Base-by-base conservation (phyloP, 2,797 vertebrate species). In the Steatocranus sp. region DNA sequence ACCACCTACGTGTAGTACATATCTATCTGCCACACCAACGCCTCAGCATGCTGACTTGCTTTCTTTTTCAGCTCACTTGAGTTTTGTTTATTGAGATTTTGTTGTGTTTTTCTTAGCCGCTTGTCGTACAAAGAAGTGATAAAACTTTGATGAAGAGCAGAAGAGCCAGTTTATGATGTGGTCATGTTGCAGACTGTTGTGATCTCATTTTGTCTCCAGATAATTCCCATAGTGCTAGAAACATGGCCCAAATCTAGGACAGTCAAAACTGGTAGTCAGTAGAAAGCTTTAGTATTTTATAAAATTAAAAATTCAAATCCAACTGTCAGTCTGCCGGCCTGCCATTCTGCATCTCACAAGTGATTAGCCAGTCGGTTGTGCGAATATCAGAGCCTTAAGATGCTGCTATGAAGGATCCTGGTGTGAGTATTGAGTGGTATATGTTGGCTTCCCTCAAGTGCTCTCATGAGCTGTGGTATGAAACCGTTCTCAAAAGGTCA, bases 401-500 rank as follows among this genome's bases (percentile, higher is more conserved):
- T 53, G 18, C 27, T 66, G 50, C 61, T 46, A 20, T 73, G 85
- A 86, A 81, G 83, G 80, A 82, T 86, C 79, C 61, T 84, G 79
- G 61, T 73, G 78, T 73, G 61, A 83, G 77, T 75, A 76, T 85
- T 76, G 90, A 88, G 81, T 81, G 86, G 50, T 83, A 46, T 23
- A 75, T 30, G 61, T 58, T 76, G 79, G 78, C 83, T 87, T 92
- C 82, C 87, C 89, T 84, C 25, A 53, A 94, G 91, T 89, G 87
- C 88, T 95, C 93, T 95, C 91, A 86, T 89, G 91, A 90, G 91
- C 91, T 81, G 48, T 66, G 87, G 84, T 83, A 90, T 83, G 79
- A 93, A 93, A 89, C 85, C 89, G 54, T 93, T 91, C 89, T 92
- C 88, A 74, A 92, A 96, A 96, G 94, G 95, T 96, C 95, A 94